Evolutionary conservation across 2,888 invertebrate genomes (phyloP), one percentile per base, ranked within the genome.

Genomic region (Idaea straminata): DNA sequence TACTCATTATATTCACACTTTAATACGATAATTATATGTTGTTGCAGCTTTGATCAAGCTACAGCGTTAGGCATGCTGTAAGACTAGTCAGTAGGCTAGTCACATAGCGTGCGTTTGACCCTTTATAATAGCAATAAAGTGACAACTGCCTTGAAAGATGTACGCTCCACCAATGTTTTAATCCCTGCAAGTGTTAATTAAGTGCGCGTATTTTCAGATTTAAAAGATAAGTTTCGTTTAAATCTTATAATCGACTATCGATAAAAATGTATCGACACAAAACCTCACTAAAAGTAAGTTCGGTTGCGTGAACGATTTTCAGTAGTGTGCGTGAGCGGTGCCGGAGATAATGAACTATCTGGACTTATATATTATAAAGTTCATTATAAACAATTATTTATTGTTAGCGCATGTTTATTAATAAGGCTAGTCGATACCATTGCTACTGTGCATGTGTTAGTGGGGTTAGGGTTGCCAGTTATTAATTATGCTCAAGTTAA

Each of bases 361-460:
- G 90, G 88, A 86, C 89, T 92, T 91, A 92, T 92, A 92, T 92
- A 92, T 92, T 92, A 92, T 92, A 92, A 92, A 92, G 91, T 92
- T 92, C 92, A 92, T 92, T 92, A 92, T 92, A 92, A 92, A 92
- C 92, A 92, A 92, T 92, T 92, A 92, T 92, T 92, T 92, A 92
- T 92, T 92, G 92, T 92, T 92, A 91, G 89, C 86, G 91, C 84
- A 91, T 92, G 92, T 92, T 92, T 92, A 92, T 92, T 92, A 92
- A 92, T 92, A 92, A 92, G 91, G 83, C 82, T 75, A 82, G 83
- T 78, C 82, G 86, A 85, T 87, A 82, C 78, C 74, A 72, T 77
- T 79, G 91, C 91, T 91, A 91, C 91, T 86, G 89, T 86, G 85
- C 83, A 78, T 88, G 86, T 86, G 83, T 84, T 82, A 72, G 84